Evolutionary conservation across 2,797 vertebrate genomes (phyloP).

Genomic region (Pantherophis vulpinus): DNA sequence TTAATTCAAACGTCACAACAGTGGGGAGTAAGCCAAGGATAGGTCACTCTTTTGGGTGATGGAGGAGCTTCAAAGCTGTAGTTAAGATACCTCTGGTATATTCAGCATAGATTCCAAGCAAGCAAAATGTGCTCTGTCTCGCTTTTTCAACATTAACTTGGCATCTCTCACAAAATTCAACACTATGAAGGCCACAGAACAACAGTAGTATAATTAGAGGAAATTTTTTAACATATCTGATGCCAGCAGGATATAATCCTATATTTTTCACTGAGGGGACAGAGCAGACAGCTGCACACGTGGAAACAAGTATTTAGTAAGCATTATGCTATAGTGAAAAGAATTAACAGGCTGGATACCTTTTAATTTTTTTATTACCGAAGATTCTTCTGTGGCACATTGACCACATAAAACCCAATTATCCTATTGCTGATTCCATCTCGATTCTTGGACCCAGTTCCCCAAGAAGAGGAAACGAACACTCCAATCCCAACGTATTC

Average conservation of each 20-base stretch:
- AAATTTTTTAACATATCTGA: neutral
- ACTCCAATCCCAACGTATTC: neutral
- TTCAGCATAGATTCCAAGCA: neutral
- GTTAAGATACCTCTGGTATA: neutral
- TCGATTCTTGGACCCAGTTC: neutral
- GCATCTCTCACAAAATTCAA: neutral
- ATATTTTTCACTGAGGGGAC: neutral
- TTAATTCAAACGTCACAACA: neutral
- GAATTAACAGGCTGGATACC: neutral
- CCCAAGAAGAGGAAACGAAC: neutral
- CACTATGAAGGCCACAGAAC: neutral
- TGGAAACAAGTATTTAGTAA: neutral
- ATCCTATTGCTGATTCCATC: neutral
- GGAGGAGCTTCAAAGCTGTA: neutral
- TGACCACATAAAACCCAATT: neutral
- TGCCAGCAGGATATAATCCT: neutral
- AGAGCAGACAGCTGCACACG: neutral
- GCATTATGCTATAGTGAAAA: neutral
- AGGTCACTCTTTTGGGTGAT: neutral
- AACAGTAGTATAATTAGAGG: neutral
- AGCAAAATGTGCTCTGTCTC: neutral
- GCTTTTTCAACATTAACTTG: neutral
- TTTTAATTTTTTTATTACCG: neutral
- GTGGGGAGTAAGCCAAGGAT: neutral
- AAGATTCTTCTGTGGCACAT: neutral